Percentiles rank a stretch among this genome's conserved stretches.
These are phyloP conservation scores for Rhincodon typus DNA, from an alignment of 2,797 vertebrate genomes.

Conservation along the genomic window DNA sequence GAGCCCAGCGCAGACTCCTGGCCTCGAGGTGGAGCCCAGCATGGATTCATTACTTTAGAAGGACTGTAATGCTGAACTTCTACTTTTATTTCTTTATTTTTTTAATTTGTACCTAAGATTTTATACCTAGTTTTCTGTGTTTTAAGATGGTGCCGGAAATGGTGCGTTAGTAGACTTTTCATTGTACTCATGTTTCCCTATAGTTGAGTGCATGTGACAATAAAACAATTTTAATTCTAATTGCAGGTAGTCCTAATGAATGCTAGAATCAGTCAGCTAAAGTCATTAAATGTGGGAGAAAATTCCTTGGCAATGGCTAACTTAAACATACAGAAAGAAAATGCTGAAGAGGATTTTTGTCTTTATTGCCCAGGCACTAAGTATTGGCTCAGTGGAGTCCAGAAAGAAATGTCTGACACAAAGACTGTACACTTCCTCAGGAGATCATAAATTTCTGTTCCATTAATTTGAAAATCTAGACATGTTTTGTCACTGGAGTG, in stretches of 20 bases:
- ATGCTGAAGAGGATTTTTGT: not conserved
- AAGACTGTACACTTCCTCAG: not conserved
- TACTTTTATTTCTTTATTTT: too few relatives aligned
- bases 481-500: not conserved
- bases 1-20: too few relatives aligned
- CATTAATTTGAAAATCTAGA: not conserved
- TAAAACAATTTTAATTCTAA: too few relatives aligned
- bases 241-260: not conserved
- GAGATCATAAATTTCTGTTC: not conserved
- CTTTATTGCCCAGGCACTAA: not conserved
- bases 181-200: too few relatives aligned
- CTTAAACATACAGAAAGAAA: not conserved
- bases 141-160: too few relatives aligned
- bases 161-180: too few relatives aligned
- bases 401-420: not conserved
- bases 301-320: not conserved
- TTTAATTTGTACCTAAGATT: too few relatives aligned
- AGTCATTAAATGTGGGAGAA: not conserved
- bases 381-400: not conserved
- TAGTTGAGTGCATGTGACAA: too few relatives aligned
- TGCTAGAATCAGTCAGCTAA: not conserved
- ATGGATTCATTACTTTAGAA: too few relatives aligned
- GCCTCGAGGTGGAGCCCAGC: too few relatives aligned
- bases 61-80: too few relatives aligned
- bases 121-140: too few relatives aligned